A percentile compares a stretch with the other conserved stretches of the same genome.
These are phyloP conservation scores for Rotaria macrura DNA, from an alignment of 2,888 invertebrate genomes.

Conservation along the genomic window DNA sequence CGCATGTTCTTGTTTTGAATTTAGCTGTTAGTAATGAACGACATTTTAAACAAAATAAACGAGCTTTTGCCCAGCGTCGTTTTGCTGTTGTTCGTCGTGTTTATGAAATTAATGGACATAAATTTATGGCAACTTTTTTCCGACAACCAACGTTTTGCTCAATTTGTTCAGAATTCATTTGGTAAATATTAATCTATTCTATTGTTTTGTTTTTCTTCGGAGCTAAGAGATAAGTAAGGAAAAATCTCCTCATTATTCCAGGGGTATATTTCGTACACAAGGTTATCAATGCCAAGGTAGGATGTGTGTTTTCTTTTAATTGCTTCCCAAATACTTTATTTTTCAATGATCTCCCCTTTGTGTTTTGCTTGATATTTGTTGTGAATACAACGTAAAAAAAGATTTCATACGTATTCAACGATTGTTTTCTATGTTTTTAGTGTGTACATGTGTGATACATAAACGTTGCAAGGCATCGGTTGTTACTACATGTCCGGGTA, in stretches of 20 bases:
- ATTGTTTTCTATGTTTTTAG: conserved; percentile 50
- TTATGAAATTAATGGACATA: conserved; percentile 91
- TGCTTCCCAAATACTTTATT: not conserved
- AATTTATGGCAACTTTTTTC: conserved; percentile 98
- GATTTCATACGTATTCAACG: no score
- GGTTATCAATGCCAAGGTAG: conserved; percentile 22
- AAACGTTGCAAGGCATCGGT: conserved; percentile 93
- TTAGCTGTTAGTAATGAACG: conserved; percentile 17
- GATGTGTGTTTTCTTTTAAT: not conserved
- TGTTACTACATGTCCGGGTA: conserved; percentile 95
- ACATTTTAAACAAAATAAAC: conserved; percentile 82
- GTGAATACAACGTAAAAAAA: not conserved
- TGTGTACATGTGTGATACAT: conserved; percentile 97
- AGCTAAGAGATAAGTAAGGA: not conserved
- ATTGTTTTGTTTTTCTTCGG: not conserved
- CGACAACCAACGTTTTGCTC: conserved; percentile 98
- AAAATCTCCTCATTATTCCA: not conserved
- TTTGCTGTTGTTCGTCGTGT: conserved; percentile 95
- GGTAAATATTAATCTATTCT: conserved; percentile 54
- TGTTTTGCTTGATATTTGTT: conserved; percentile 8
- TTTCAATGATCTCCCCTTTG: not conserved
- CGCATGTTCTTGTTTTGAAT: no score
- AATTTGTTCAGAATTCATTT: conserved; percentile 96
- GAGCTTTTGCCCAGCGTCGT: conserved; percentile 76
- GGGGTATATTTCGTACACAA: conserved; percentile 22